Base-by-base conservation (phyloP, 2,113 vertebrate genomes). In the Embiotoca jacksoni region DNA sequence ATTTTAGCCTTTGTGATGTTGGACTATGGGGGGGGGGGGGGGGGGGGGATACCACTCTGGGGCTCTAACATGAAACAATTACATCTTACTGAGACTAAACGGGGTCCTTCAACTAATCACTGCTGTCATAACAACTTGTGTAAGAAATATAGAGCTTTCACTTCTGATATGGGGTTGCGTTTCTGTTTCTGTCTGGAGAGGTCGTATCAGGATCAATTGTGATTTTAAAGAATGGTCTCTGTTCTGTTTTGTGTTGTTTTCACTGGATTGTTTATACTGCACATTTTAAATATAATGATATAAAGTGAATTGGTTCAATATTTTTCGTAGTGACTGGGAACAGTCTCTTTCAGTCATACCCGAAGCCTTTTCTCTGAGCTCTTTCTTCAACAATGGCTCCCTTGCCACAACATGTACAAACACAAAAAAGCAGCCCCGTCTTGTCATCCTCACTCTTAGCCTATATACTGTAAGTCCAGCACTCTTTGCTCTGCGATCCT, bases 401-500 rank as follows among this genome's bases (percentile, higher is more conserved):
- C 3, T 53, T 2, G 57, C 5, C 31, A n/a, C 1, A 4, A 35
- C 23, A 23, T 23, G 23, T 14, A 4, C 6, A 47, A 55, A 74
- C 72, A 33, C 59, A 75, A 59, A 37, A 62, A 4, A 46, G 35
- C 11, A 11, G 16, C 31, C 33, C 33, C 55, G 9, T 78, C 70
- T 75, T 11, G 31, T 75, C 23, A 23, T 23, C 55, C 0, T 68
- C 23, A 16, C 54, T 36, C 54, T 67, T 35, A 72, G 23, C 2
- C 7, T 3, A 2, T 0, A 23, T 23, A 23, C 23, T 23, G 23
- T 23, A 23, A 23, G 52, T 59, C 35, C 47, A 58, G 41, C 36
- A 37, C 7, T 33, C 32, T 60, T 54, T 13, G 32, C 49, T 56
- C 39, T 46, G 44, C 13, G 41, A 31, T 55, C 46, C 32, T 47